Evolutionary conservation across 2,113 vertebrate species (phyloP).

Genomic region (Crotophaga sulcirostris): DNA sequence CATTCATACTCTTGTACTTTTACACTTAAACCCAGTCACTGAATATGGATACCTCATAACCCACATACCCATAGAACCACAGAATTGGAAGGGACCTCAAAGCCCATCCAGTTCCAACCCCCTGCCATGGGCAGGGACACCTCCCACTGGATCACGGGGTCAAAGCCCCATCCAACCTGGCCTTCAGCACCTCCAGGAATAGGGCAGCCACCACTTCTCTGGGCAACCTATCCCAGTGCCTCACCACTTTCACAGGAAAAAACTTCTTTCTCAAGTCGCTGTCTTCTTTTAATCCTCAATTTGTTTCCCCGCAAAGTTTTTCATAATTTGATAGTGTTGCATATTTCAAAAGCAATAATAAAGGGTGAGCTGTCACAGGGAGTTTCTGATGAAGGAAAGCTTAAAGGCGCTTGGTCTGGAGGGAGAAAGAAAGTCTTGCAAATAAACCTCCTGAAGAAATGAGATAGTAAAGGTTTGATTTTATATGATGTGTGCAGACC

Average conservation of each 20-base stretch:
- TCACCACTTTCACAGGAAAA: too few species aligned
- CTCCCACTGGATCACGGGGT: too few species aligned
- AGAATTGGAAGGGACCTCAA: too few species aligned
- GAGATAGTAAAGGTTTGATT: neutral
- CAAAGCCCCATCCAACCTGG: too few species aligned
- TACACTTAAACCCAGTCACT: neutral
- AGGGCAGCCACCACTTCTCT: too few species aligned
- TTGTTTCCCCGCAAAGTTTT: neutral
- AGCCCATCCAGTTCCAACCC: too few species aligned
- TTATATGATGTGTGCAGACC: neutral
- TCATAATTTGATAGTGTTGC: neutral
- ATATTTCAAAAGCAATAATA: neutral
- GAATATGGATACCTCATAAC: neutral
- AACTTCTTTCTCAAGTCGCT: neutral
- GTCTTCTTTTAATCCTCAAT: neutral
- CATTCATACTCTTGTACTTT: neutral
- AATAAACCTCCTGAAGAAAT: neutral
- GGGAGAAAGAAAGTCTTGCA: neutral
- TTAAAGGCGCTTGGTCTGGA: neutral
- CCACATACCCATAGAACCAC: too few species aligned
- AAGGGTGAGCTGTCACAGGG: neutral
- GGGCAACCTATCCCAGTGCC: too few species aligned
- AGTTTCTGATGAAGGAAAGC: neutral
- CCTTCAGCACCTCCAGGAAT: too few species aligned
- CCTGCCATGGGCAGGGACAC: too few species aligned